A percentile compares a stretch with the other conserved stretches of the same genome.
Evolutionary conservation across 2,113 vertebrate species (phyloP).

Genomic region (Parus major): DNA sequence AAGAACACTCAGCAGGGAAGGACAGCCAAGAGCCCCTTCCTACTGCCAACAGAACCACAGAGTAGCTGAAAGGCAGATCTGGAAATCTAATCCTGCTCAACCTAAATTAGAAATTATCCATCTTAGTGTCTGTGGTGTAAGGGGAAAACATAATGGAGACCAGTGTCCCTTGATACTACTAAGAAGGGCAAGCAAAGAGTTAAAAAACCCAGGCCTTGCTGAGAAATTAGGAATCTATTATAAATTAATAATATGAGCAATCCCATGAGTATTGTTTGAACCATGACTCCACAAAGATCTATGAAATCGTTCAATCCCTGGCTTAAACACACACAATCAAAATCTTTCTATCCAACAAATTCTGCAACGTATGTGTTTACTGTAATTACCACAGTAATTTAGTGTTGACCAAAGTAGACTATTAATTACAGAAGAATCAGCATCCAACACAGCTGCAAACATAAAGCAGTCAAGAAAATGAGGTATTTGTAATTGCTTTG

Average conservation of each 20-base stretch:
- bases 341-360: neutral
- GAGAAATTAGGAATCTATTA: conserved; percentile 3
- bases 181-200: neutral
- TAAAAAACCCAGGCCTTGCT: neutral
- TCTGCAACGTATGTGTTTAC: conserved; percentile 1
- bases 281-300: neutral
- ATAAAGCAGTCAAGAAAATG: conserved; percentile 38
- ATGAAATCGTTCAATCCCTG: neutral
- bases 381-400: conserved; percentile 10
- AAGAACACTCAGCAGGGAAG: neutral
- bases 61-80: neutral
- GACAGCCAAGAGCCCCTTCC: neutral
- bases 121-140: neutral
- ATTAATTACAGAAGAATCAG: conserved; percentile 42
- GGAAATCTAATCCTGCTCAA: neutral
- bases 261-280: neutral
- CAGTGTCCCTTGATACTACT: neutral
- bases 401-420: conserved; percentile 3
- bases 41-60: neutral
- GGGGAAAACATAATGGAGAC: neutral
- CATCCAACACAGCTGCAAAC: conserved; percentile 45
- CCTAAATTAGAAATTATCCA: neutral
- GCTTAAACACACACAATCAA: conserved; percentile 3
- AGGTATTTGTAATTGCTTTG: neutral
- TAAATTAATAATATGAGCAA: neutral